phyloP scores from a whole-genome alignment of 2,888 invertebrate species.

The Selenia dentaria region DNA sequence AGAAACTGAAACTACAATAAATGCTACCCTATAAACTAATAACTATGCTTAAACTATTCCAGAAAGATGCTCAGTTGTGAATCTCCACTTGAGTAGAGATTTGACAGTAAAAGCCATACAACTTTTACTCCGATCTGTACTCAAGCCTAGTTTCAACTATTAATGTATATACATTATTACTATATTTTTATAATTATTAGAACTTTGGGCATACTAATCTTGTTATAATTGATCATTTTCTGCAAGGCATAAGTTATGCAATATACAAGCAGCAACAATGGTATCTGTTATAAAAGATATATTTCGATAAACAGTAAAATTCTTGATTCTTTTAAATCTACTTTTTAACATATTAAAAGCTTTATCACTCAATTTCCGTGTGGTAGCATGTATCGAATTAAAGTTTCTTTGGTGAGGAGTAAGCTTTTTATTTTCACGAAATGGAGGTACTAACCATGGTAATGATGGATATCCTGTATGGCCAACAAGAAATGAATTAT shows the following conservation, averaged over 20 bases:
- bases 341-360: conserved; percentile 56
- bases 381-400: conserved; percentile 52
- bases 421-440: conserved; percentile 60
- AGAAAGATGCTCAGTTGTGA: too few species aligned
- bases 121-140: too few species aligned
- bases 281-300: conserved; percentile 62
- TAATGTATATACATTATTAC: too few species aligned
- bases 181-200: too few species aligned
- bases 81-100: too few species aligned
- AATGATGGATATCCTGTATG: conserved; percentile 62
- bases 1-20: too few species aligned
- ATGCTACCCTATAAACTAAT: too few species aligned
- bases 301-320: conserved; percentile 62
- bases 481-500: conserved; percentile 59
- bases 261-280: conserved; percentile 63
- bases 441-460: conserved; percentile 62
- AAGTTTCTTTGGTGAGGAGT: conserved; percentile 59
- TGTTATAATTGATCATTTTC: conserved; percentile 40
- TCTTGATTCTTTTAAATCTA: conserved; percentile 58
- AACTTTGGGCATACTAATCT: too few species aligned
- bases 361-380: conserved; percentile 60
- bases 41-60: too few species aligned
- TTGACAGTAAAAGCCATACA: too few species aligned
- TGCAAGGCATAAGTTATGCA: conserved; percentile 63
- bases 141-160: too few species aligned